Evolutionary conservation across 2,113 vertebrate genomes (phyloP), one percentile per base, ranked within the genome.

Genomic region (Megalops atlanticus): DNA sequence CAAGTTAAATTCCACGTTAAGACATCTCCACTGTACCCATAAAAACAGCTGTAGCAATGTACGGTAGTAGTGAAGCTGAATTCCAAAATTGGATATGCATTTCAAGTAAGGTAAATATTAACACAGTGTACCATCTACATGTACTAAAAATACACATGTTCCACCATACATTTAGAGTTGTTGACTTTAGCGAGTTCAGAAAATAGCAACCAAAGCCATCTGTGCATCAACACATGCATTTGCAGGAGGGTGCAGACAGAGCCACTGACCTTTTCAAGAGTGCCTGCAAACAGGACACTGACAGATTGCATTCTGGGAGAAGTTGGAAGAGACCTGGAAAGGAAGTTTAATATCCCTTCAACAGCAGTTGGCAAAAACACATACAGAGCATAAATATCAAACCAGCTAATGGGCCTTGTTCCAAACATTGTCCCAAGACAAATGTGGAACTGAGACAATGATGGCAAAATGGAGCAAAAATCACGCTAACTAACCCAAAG

Each of bases 181-280:
- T n/a, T n/a, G n/a, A n/a, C n/a, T n/a, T n/a, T n/a, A 54, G 10
- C 49, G 15, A 24, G 24, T 11, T 18, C 49, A 54, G 47, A 71
- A 36, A 70, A 49, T 49, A n/a, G n/a, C 71, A 40, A 18, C 35
- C 4, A 70, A 8, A 12, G 16, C 21, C 80, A 81, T 33, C 4
- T 43, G 24, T 73, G 31, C 8, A 10, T 27, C 5, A 76, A 31
- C 10, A 16, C 41, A 21, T n/a, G 27, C 3, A 39, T 54, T 27
- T 36, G 41, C 27, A 71, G 27, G 33, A 36, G 14, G 3, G 5
- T 15, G 58, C 74, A 76, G 21, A 49, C 41, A 38, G 58, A 36
- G 38, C 45, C 68, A 88, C 94, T 93, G 86, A 99, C 97, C 94
- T 97, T 98, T 83, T 95, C 94, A 47, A 97, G 91, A 0, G 92